A percentile compares a stretch with the other conserved stretches of the same genome.
Conservation (phyloP, 2,888 invertebrate species). For the Anaspis maculata region DNA sequence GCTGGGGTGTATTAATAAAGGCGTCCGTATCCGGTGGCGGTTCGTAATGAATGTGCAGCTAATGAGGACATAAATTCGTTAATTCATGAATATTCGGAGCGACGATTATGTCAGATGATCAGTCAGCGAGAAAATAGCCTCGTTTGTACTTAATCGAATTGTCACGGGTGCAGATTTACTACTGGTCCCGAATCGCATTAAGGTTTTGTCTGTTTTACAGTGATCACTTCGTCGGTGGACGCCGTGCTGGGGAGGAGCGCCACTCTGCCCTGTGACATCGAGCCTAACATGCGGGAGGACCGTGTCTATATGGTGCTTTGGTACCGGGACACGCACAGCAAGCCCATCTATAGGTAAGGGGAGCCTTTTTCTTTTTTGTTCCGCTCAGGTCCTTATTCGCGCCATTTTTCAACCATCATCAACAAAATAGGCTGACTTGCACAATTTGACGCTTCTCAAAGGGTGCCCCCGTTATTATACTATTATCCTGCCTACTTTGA, state of each 20-base stretch:
- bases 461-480: too few relatives aligned
- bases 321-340: constrained; percentile 79
- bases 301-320: constrained; percentile 88
- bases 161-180: constrained; percentile 7
- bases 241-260: constrained; percentile 79
- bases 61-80: constrained; percentile 28
- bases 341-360: constrained; percentile 81
- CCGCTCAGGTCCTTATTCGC: too few relatives aligned
- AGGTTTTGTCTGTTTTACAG: constrained; percentile 40
- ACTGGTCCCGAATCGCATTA: constrained; percentile 3
- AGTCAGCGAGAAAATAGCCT: constrained; percentile 21
- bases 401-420: too few relatives aligned
- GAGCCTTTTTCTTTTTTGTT: too few relatives aligned
- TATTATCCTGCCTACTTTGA: too few relatives aligned
- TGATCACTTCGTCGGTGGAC: constrained; percentile 64
- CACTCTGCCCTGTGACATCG: constrained; percentile 82
- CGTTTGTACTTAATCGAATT: constrained; percentile 18
- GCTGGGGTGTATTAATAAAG: background rate
- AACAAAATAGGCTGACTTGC: too few relatives aligned
- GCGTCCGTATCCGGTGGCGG: background rate
- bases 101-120: constrained; percentile 20
- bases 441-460: too few relatives aligned
- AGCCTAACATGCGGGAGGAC: constrained; percentile 68
- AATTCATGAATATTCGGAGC: constrained; percentile 22
- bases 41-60: constrained; percentile 15